Conservation (phyloP, 2,888 invertebrate species). For the Hemicrepidius hirtus region DNA sequence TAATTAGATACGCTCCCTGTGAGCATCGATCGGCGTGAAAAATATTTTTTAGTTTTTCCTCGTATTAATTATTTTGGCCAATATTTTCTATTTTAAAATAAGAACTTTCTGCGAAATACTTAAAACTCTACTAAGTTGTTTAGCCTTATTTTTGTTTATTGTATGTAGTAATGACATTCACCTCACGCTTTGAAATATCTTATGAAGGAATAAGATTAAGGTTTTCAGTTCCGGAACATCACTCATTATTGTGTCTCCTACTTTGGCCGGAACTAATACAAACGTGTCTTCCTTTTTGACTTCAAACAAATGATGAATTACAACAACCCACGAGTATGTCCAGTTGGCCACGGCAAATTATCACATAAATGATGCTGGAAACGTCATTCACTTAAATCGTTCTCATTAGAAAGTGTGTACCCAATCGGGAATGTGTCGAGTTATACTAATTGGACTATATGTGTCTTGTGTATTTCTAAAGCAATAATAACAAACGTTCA, state of each 20-base stretch:
- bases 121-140: too few species aligned
- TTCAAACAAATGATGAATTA: background rate
- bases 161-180: too few species aligned
- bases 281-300: constrained; percentile 9
- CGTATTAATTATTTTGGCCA: too few species aligned
- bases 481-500: constrained; percentile 17
- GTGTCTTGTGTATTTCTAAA: constrained; percentile 13
- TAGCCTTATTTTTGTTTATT: too few species aligned
- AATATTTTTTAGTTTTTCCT: too few species aligned
- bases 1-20: too few species aligned
- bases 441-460: constrained; percentile 20
- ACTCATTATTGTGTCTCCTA: background rate
- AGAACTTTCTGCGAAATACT: too few species aligned
- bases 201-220: too few species aligned
- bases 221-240: too few species aligned
- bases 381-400: background rate
- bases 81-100: too few species aligned
- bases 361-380: background rate
- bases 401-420: constrained; percentile 7
- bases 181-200: too few species aligned
- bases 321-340: background rate
- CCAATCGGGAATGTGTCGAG: constrained; percentile 12
- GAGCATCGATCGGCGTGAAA: too few species aligned
- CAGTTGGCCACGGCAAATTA: background rate
- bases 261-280: constrained; percentile 17